These are phyloP conservation scores for Rhodophaea formosa DNA, from an alignment of 2,888 invertebrate genomes.

Conservation along the genomic window DNA sequence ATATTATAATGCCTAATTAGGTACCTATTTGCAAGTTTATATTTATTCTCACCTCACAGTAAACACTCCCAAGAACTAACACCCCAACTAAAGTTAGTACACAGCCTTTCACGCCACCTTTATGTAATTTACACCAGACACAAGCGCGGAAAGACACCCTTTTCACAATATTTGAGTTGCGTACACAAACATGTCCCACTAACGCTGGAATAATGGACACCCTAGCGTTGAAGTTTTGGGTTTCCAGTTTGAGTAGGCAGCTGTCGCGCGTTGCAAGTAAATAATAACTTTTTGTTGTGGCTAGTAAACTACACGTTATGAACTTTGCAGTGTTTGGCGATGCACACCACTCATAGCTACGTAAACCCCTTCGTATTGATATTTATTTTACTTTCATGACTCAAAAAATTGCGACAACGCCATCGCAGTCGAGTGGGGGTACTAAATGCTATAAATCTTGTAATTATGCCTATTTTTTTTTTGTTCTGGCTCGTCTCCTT, in stretches of 20 bases:
- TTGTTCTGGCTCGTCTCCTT: too few species aligned
- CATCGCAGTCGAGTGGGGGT: too few species aligned
- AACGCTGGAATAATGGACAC: slow-evolving; percentile 36
- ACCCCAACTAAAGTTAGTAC: not conserved
- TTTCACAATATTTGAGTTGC: slow-evolving; percentile 23
- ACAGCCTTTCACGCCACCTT: not conserved
- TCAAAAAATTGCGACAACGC: too few species aligned
- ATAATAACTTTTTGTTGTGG: not conserved
- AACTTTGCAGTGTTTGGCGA: not conserved
- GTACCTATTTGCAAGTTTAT: too few species aligned
- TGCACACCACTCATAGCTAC: not conserved
- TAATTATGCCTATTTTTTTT: too few species aligned
- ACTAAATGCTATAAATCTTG: too few species aligned
- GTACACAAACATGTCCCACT: slow-evolving; percentile 20
- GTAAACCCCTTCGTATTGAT: too few species aligned
- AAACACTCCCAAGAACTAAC: not conserved
- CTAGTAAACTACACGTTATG: too few species aligned
- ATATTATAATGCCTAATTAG: too few species aligned
- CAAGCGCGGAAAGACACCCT: slow-evolving; percentile 15
- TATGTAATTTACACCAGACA: slow-evolving; percentile 1
- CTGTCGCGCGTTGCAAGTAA: not conserved
- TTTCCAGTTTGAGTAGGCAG: slow-evolving; percentile 6
- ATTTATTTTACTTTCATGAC: too few species aligned
- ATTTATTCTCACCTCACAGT: not conserved
- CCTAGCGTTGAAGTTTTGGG: slow-evolving; percentile 18